Percentiles rank a stretch among this genome's conserved stretches.
Evolutionary conservation across 2,113 vertebrate genomes (phyloP).

Genomic region (Trematomus loennbergii): DNA sequence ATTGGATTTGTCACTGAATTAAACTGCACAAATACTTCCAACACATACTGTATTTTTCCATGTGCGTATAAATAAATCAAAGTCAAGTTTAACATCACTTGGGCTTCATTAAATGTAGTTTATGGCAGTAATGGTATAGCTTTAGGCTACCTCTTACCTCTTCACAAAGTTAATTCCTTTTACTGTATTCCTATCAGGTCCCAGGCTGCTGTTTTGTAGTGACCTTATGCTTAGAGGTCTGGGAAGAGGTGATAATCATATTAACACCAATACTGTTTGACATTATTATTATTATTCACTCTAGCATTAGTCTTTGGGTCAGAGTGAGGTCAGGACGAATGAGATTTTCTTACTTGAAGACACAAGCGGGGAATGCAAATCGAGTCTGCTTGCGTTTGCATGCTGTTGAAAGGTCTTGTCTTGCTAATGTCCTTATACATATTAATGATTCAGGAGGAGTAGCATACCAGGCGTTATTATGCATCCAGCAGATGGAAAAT

Average conservation of each 20-base stretch:
- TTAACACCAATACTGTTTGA: background rate
- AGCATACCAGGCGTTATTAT: slow-evolving; percentile 8
- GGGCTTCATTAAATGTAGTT: background rate
- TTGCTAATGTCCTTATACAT: slow-evolving; percentile 38
- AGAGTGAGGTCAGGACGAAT: slow-evolving; percentile 26
- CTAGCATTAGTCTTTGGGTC: slow-evolving; percentile 8
- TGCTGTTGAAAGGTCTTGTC: slow-evolving; percentile 36
- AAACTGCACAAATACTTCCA: background rate
- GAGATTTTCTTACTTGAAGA: slow-evolving; percentile 13
- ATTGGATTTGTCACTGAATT: background rate
- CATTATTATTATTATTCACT: background rate
- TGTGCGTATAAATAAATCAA: background rate
- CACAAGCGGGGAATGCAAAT: slow-evolving; percentile 44
- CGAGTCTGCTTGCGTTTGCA: slow-evolving; percentile 24
- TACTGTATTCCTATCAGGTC: background rate
- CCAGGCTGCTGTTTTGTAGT: no score
- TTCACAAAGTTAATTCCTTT: background rate
- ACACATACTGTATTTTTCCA: background rate
- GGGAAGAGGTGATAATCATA: no score
- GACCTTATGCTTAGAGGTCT: no score
- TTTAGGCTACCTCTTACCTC: background rate
- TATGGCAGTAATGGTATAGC: background rate
- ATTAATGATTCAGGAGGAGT: slow-evolving; percentile 25
- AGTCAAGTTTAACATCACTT: background rate
- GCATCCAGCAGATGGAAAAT: slow-evolving; percentile 1